A percentile compares a stretch with the other conserved stretches of the same genome.
Evolutionary conservation across 2,113 vertebrate genomes (phyloP).

Genomic region (Cheilinus undulatus): DNA sequence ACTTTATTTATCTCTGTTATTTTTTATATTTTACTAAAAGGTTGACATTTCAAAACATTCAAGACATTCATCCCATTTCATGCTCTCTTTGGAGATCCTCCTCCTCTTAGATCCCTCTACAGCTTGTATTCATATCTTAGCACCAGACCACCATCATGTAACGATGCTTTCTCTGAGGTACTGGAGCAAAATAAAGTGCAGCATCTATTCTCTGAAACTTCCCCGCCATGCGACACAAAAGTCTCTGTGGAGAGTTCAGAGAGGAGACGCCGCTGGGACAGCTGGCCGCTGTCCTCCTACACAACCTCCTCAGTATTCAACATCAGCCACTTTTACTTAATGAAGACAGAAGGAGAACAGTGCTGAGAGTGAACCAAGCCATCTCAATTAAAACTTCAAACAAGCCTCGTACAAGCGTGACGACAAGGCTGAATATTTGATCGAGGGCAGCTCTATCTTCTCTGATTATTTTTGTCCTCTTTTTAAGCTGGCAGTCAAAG

Average conservation of each 20-base stretch:
- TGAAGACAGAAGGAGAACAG: constrained; percentile 48
- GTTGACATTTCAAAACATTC: neutral
- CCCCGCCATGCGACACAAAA: neutral
- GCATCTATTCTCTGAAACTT: constrained; percentile 14
- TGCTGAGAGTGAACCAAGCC: constrained; percentile 60
- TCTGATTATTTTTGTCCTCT: constrained; percentile 8
- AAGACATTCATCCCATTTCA: neutral
- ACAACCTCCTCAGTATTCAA: constrained; percentile 53
- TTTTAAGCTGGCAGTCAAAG: constrained; percentile 10
- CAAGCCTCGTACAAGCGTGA: constrained; percentile 23
- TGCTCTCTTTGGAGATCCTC: neutral
- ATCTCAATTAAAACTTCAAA: constrained; percentile 83
- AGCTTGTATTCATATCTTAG: constrained; percentile 23
- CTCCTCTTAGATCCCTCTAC: constrained; percentile 29
- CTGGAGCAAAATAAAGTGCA: constrained; percentile 28
- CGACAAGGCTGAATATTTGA: constrained; percentile 64
- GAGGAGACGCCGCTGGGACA: constrained; percentile 25
- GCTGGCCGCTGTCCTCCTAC: constrained; percentile 47
- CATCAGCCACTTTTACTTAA: constrained; percentile 58
- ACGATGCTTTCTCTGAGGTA: constrained; percentile 25
- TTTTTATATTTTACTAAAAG: neutral
- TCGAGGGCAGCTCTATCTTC: constrained; percentile 27
- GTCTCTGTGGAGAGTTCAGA: constrained; percentile 49
- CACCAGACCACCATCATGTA: constrained; percentile 19
- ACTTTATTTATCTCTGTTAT: neutral